Evolutionary conservation across 35 echinoderm and acorn worm species (phyloP), one percentile per base, ranked within the genome.

Genomic region (Heliocidaris tuberculata): DNA sequence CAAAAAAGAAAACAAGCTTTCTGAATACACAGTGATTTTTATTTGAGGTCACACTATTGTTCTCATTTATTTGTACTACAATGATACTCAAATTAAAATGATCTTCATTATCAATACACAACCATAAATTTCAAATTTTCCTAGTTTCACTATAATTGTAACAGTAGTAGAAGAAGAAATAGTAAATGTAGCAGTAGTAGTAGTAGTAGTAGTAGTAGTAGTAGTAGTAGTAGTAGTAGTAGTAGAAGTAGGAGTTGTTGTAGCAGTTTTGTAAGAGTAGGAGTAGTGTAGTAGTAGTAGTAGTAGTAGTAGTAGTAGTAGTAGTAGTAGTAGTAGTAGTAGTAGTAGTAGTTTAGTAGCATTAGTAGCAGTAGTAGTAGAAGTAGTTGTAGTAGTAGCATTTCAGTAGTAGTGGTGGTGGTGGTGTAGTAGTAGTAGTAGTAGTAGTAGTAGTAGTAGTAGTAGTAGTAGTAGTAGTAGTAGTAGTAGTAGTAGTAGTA

Each of bases 151-250:
- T 42, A 42, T 42, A 3, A 42, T 42, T 42, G 86, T 30, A 89
- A 30, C 6, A 89, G 86, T 2, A 89, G 86, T 35, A 89, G 86
- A 89, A 89, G 31, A 1, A 30, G 86, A 89, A 89, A 6, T 30
- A 89, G 86, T 89, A 89, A 35, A 2, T 24, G 86, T 89, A 89
- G 86, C 2, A 89, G 86, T 89, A 89, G 86, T 89, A 89, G 86
- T 89, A 89, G 86, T 89, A 89, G 86, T 89, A 89, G 32, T 89
- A 89, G 24, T 30, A 30, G 86, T 89, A 89, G 86, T 89, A 89
- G 86, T 89, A 89, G 86, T 89, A 89, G 86, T 89, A 89, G 86
- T 89, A 89, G 86, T 89, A 89, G 86, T 89, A 89, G 86, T 89
- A 89, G 86, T 30, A 89, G 86, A 2, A 89, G 31, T 30, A 32